Evolutionary conservation across 2,797 vertebrate genomes (phyloP), one percentile per base, ranked within the genome.

Genomic region (Enteromius thamalakanensis): DNA sequence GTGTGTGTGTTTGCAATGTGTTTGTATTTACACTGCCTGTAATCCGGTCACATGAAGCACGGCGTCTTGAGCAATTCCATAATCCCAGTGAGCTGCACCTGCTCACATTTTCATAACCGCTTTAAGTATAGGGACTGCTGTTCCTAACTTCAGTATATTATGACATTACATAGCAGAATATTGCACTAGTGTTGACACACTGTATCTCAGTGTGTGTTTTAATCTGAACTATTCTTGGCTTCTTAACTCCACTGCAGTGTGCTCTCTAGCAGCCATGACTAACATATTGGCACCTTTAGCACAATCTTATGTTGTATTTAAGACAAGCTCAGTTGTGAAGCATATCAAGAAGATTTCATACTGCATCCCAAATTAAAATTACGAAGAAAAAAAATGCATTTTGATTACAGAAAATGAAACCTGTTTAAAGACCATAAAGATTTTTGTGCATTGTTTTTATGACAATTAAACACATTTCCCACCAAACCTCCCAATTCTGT

Each of bases 181-280:
- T 65, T 84, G 6, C 17, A 76, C 70, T 83, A 45, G 76, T 76
- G 74, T 37, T 79, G 37, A 58, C 60, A 55, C 74, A 72, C 40
- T 51, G 26, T 55, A 77, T 69, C 29, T 67, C 55, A 32, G 42
- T 69, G 72, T 70, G 71, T 65, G 71, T 51, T 53, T 42, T 88
- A 83, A 83, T 88, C 85, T 81, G 51, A 40, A 70, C 84, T 87
- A 77, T 83, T 84, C 64, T 83, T 84, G 58, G 37, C 64, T 69
- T 77, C 29, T 76, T 81, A 84, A 40, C 80, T 72, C 74, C 74
- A 65, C 71, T 75, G 14, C 71, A 81, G 67, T 81, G 51, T 76
- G 69, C 15, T 51, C 17, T 69, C 14, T 70, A 29, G 67, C 6
- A 42, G 76, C 42, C 37, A 23, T 80, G 53, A 15, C 64, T 51